A percentile compares a stretch with the other conserved stretches of the same genome.
phyloP scores from a whole-genome alignment of 2,113 vertebrate genomes.

The Stercorarius parasiticus region DNA sequence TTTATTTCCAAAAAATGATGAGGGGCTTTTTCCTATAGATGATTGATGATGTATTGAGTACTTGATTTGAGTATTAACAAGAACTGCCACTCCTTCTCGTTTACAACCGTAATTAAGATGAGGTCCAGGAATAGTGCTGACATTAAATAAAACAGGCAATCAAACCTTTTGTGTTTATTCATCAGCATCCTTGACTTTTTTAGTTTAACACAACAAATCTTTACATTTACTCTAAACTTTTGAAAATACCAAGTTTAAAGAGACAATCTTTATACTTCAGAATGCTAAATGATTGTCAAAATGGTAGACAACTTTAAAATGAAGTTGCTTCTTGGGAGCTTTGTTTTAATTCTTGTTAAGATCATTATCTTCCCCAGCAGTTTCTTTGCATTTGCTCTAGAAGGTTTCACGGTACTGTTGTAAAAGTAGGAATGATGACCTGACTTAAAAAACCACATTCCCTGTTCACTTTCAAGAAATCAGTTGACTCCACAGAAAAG shows the following conservation, averaged over 20 bases:
- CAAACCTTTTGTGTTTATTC: background rate
- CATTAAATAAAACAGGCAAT: background rate
- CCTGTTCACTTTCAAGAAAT: conserved; percentile 53
- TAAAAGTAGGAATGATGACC: conserved; percentile 40
- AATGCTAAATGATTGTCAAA: background rate
- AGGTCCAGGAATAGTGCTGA: background rate
- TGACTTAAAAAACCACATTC: conserved; percentile 42
- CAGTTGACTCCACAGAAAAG: conserved; percentile 38
- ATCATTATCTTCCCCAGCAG: background rate
- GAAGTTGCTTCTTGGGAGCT: background rate
- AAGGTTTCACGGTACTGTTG: background rate
- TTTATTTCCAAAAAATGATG: background rate
- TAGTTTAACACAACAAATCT: background rate
- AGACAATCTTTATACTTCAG: background rate
- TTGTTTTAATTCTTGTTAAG: background rate
- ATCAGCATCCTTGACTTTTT: background rate
- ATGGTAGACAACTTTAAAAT: background rate
- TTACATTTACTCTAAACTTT: background rate
- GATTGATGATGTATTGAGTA: background rate
- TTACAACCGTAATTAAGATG: background rate
- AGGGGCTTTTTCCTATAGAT: background rate
- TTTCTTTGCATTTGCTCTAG: background rate
- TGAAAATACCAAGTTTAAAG: background rate
- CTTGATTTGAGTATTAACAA: background rate
- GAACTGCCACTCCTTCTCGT: background rate